Conservation (phyloP, 2,888 invertebrate genomes). For the Meteorus colon region DNA sequence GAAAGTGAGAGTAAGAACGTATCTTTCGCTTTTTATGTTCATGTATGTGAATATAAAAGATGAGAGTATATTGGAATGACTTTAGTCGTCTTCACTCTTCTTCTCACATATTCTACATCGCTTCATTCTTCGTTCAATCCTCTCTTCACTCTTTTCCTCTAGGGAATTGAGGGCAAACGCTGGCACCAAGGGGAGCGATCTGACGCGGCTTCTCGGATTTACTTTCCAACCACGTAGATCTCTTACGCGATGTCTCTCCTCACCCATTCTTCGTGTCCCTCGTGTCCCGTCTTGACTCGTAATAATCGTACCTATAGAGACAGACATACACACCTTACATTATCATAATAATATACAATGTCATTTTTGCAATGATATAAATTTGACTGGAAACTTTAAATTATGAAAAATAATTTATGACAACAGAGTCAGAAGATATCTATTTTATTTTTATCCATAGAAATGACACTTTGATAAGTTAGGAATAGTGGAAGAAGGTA, state of each 20-base stretch:
- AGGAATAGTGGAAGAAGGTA: not conserved
- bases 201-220: conserved; percentile 54
- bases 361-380: not conserved
- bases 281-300: conserved; percentile 13
- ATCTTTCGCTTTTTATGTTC: not conserved
- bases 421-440: not conserved
- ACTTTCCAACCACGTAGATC: conserved; percentile 60
- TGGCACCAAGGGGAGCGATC: conserved; percentile 47
- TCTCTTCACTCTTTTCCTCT: not conserved
- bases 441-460: not conserved
- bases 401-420: not conserved
- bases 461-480: not conserved
- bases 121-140: conserved; percentile 12
- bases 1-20: not conserved
- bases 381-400: not conserved
- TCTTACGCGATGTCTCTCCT: conserved; percentile 2
- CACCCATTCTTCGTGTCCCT: conserved; percentile 46
- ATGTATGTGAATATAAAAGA: conserved; percentile 8
- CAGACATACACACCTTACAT: not conserved
- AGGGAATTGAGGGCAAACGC: conserved; percentile 58
- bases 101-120: conserved; percentile 26
- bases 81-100: conserved; percentile 15
- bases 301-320: conserved; percentile 12
- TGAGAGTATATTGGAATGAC: not conserved
- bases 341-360: conserved; percentile 1